A percentile compares a stretch with the other conserved stretches of the same genome.
phyloP scores from a whole-genome alignment of 2,797 vertebrate genomes.

The Pelodytes ibericus region DNA sequence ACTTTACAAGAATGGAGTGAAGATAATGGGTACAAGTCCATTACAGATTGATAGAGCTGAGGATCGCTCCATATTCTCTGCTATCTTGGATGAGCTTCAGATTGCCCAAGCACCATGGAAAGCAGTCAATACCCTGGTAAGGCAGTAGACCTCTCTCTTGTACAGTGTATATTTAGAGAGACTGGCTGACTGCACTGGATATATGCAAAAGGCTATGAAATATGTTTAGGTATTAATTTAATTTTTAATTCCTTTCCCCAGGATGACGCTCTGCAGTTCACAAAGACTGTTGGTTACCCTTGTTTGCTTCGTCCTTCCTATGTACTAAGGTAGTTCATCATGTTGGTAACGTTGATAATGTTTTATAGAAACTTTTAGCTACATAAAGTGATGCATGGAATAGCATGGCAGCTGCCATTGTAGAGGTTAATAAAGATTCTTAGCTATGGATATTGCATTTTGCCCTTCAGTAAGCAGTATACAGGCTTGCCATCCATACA shows the following conservation, averaged over 20 bases:
- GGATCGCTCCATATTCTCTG: slow-evolving; percentile 89
- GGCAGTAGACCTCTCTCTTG: neutral
- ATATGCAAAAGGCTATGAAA: neutral
- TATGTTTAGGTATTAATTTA: neutral
- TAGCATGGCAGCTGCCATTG: too few relatives aligned
- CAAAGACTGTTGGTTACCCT: slow-evolving; percentile 84
- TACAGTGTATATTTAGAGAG: neutral
- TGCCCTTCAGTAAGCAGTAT: too few relatives aligned
- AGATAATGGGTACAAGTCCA: slow-evolving; percentile 88
- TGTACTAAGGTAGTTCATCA: slow-evolving; percentile 83
- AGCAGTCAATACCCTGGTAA: slow-evolving; percentile 87
- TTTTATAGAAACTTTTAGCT: too few relatives aligned
- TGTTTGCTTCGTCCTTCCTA: slow-evolving; percentile 93
- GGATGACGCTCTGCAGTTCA: slow-evolving; percentile 88
- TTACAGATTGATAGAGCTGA: slow-evolving; percentile 88
- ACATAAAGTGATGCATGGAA: too few relatives aligned
- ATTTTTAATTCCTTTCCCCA: slow-evolving; percentile 60
- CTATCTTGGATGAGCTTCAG: slow-evolving; percentile 83
- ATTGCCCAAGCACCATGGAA: slow-evolving; percentile 93
- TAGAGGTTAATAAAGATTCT: too few relatives aligned
- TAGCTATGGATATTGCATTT: too few relatives aligned
- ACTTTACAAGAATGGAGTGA: slow-evolving; percentile 82
- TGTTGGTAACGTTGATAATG: too few relatives aligned
- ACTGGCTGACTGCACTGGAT: neutral
- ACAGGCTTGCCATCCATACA: too few relatives aligned